Evolutionary conservation across 2,797 vertebrate genomes (phyloP).

Genomic region (Phaenicophaeus curvirostris): DNA sequence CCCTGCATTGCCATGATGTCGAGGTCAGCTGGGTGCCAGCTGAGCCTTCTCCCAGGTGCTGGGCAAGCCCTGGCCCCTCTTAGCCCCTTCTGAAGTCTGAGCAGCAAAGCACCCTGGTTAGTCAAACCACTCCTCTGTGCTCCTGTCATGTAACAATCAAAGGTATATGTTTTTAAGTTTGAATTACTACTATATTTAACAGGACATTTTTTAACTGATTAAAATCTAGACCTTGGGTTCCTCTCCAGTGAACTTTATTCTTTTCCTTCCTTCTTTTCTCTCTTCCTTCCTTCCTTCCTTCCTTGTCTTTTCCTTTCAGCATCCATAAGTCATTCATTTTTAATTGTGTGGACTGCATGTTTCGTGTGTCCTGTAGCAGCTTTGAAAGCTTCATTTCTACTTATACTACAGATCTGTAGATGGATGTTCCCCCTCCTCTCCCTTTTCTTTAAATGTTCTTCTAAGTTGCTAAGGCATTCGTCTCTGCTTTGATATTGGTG

Average conservation of each 20-base stretch:
- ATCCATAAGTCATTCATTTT: slow-evolving; percentile 75
- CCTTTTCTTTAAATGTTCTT: slow-evolving; percentile 53
- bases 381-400: slow-evolving; percentile 60
- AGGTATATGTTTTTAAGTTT: slow-evolving; percentile 77
- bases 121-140: slow-evolving; percentile 68
- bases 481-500: slow-evolving; percentile 54
- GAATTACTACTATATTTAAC: slow-evolving; percentile 80
- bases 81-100: slow-evolving; percentile 70
- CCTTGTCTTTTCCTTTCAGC: slow-evolving; percentile 68
- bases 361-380: slow-evolving; percentile 70
- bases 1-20: background rate
- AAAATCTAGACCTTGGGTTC: slow-evolving; percentile 78
- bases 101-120: slow-evolving; percentile 75
- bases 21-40: background rate
- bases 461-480: slow-evolving; percentile 46
- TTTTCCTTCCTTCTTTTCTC: slow-evolving; percentile 68
- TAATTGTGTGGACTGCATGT: slow-evolving; percentile 78
- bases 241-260: slow-evolving; percentile 72
- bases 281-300: slow-evolving; percentile 41
- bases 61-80: background rate
- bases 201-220: slow-evolving; percentile 82
- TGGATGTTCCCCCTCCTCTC: background rate
- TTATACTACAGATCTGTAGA: slow-evolving; percentile 34
- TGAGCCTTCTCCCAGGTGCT: background rate
- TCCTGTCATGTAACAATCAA: slow-evolving; percentile 79